Evolutionary conservation across 2,888 invertebrate species (phyloP).

Genomic region (Acronicta aceris): DNA sequence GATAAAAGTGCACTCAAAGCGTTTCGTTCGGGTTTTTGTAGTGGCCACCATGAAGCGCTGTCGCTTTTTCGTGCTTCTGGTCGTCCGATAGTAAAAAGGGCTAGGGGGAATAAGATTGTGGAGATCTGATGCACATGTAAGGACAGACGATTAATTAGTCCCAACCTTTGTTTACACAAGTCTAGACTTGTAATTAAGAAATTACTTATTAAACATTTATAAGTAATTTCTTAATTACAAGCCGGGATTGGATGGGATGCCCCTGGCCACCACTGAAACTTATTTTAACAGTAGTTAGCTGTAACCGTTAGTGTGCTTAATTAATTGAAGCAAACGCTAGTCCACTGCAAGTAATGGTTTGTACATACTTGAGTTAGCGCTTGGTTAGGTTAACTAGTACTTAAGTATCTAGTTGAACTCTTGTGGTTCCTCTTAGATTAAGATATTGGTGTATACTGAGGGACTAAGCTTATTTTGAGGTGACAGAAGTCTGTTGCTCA

Average conservation of each 20-base stretch:
- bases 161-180: not conserved
- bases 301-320: slow-evolving; percentile 2
- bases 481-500: no score
- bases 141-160: not conserved
- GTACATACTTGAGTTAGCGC: slow-evolving; percentile 1
- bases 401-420: slow-evolving; percentile 1
- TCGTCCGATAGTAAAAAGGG: no score
- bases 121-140: no score
- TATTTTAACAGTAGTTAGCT: not conserved
- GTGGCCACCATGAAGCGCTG: no score
- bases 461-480: no score
- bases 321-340: slow-evolving; percentile 2
- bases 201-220: slow-evolving; percentile 1
- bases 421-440: not conserved
- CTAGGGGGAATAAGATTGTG: no score
- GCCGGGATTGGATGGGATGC: not conserved
- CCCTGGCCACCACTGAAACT: not conserved
- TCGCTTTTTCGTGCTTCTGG: no score
- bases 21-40: no score
- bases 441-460: no score
- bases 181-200: not conserved
- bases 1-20: no score
- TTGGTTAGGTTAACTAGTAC: not conserved
- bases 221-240: no score
- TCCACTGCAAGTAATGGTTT: slow-evolving; percentile 1